Conservation (phyloP, 1,140 invertebrate genomes). For the Pseudoatta argentina region DNA sequence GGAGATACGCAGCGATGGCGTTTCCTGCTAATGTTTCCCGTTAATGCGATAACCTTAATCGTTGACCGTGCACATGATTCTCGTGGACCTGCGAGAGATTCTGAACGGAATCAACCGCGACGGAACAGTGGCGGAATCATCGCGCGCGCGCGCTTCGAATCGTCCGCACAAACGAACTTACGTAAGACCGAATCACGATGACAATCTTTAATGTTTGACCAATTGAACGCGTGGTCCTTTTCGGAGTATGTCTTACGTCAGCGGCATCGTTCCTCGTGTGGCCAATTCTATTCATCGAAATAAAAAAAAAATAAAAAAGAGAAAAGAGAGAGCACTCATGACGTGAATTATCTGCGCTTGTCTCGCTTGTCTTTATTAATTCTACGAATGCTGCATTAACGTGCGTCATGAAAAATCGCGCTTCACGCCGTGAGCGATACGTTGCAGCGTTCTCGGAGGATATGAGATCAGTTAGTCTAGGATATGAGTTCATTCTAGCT, state of each 20-base stretch:
- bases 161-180: constrained; percentile 59
- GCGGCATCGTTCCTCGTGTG: constrained; percentile 33
- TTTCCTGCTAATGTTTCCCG: constrained; percentile 76
- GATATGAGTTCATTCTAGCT: background rate
- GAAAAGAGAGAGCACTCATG: background rate
- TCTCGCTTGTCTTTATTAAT: constrained; percentile 57
- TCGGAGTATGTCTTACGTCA: constrained; percentile 67
- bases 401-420: constrained; percentile 43
- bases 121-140: background rate
- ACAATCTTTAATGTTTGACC: constrained; percentile 71
- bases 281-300: constrained; percentile 30
- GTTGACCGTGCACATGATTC: constrained; percentile 64
- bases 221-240: constrained; percentile 75
- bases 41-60: constrained; percentile 77
- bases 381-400: constrained; percentile 52
- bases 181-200: constrained; percentile 64
- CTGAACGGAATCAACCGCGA: constrained; percentile 45
- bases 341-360: constrained; percentile 50
- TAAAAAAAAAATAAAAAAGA: background rate
- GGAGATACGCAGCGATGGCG: constrained; percentile 67
- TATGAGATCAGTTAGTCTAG: background rate
- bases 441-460: background rate
- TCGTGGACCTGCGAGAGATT: constrained; percentile 19
- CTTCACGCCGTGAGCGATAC: background rate
- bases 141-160: background rate